Evolutionary conservation across 2,113 vertebrate species (phyloP).

Genomic region (Felis chaus): DNA sequence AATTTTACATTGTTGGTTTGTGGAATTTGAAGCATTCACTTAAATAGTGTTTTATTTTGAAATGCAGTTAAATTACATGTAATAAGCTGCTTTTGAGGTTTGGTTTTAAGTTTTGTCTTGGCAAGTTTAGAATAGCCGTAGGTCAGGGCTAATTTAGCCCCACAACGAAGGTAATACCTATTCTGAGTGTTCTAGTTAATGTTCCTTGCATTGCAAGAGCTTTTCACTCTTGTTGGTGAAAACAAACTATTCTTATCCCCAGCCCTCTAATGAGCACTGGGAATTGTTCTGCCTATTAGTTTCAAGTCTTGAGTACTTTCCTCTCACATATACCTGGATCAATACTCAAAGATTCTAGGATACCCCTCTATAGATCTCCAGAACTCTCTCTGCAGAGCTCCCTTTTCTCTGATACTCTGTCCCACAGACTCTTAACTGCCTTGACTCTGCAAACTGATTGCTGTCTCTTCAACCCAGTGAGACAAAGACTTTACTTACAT

Average conservation of each 20-base stretch:
- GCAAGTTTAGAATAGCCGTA: not conserved
- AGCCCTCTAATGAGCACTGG: not conserved
- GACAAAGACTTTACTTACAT: not conserved
- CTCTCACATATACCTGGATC: not conserved
- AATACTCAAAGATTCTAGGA: not conserved
- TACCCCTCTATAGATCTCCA: not conserved
- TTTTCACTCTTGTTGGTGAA: not conserved
- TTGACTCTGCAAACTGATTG: not conserved
- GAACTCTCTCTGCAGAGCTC: not conserved
- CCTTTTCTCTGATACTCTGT: not conserved
- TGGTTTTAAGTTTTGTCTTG: not conserved
- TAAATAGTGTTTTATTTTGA: conserved; percentile 19
- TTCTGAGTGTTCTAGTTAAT: not conserved
- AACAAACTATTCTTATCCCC: not conserved
- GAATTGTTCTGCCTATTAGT: not conserved
- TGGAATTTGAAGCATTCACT: conserved; percentile 16
- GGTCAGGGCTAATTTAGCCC: not conserved
- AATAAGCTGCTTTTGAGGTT: not conserved
- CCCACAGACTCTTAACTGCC: not conserved
- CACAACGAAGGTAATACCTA: not conserved
- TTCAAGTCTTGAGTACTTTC: not conserved
- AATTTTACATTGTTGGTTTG: not conserved
- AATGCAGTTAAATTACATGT: not conserved
- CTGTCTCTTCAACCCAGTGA: not conserved
- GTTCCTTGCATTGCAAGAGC: not conserved